phyloP scores from a whole-genome alignment of 2,113 vertebrate species.

The Nothobranchius furzeri region DNA sequence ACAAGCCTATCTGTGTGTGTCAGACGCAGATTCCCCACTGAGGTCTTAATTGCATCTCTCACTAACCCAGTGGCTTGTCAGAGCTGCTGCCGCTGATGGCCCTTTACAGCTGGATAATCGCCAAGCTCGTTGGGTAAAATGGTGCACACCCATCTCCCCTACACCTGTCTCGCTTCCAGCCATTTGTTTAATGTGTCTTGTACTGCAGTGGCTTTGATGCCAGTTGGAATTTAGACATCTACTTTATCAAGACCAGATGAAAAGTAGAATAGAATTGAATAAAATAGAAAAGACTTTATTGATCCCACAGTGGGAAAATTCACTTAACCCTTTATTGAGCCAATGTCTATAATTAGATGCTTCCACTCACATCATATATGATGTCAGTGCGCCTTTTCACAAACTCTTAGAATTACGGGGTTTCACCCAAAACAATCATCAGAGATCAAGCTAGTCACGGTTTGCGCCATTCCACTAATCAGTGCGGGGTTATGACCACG shows the following conservation, averaged over 20 bases:
- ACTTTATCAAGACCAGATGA: constrained; percentile 10
- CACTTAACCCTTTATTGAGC: too few species aligned
- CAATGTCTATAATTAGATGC: too few species aligned
- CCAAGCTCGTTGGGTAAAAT: constrained; percentile 59
- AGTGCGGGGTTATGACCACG: too few species aligned
- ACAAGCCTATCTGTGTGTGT: constrained; percentile 62
- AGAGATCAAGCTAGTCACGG: too few species aligned
- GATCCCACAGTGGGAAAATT: too few species aligned
- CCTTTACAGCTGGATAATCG: constrained; percentile 64
- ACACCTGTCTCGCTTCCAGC: constrained; percentile 15
- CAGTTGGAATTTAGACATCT: constrained; percentile 27
- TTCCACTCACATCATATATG: too few species aligned
- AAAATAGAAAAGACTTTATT: too few species aligned
- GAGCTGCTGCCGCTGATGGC: constrained; percentile 42
- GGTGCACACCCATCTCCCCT: constrained; percentile 57
- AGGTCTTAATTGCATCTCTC: constrained; percentile 75
- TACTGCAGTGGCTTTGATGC: constrained; percentile 36
- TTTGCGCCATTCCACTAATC: too few species aligned
- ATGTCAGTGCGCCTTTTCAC: too few species aligned
- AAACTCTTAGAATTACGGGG: too few species aligned
- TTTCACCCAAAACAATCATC: too few species aligned
- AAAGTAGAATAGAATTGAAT: background rate
- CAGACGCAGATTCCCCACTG: constrained; percentile 56
- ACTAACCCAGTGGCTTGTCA: constrained; percentile 66
- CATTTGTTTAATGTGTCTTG: constrained; percentile 45